Evolutionary conservation across 2,888 invertebrate species (phyloP).

Genomic region (Caenorhabditis sinica): DNA sequence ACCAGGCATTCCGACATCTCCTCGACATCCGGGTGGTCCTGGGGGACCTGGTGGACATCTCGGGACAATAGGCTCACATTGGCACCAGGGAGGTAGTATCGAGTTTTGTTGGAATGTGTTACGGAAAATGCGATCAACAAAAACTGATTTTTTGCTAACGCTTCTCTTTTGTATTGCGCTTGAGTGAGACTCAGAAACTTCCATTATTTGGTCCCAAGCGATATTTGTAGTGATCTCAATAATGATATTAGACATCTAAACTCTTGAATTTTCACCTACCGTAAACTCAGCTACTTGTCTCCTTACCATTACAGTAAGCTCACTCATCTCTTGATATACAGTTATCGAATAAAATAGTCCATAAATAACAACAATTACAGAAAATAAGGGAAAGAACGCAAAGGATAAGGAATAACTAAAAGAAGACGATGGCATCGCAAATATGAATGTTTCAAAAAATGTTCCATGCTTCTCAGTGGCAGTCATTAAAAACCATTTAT

Average conservation of each 20-base stretch:
- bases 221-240: conserved; percentile 44
- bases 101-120: conserved; percentile 8
- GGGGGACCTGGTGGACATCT: conserved; percentile 65
- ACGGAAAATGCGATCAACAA: conserved; percentile 39
- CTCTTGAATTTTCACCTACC: conserved; percentile 22
- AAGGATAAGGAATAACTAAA: conserved; percentile 22
- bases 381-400: conserved; percentile 33
- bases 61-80: conserved; percentile 64
- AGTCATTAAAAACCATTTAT: conserved; percentile 31
- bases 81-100: conserved; percentile 66
- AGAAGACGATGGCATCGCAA: conserved; percentile 45
- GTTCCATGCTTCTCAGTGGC: conserved; percentile 18
- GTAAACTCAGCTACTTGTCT: conserved; percentile 38
- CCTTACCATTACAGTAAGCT: conserved; percentile 18
- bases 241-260: background rate
- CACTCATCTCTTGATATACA: conserved; percentile 44
- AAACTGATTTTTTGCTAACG: conserved; percentile 38
- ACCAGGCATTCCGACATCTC: conserved; percentile 58
- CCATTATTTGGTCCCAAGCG: conserved; percentile 56
- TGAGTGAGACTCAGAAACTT: background rate
- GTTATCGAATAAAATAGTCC: conserved; percentile 32
- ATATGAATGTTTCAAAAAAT: conserved; percentile 7
- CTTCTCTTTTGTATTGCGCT: conserved; percentile 32
- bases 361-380: conserved; percentile 41
- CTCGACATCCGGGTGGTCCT: conserved; percentile 61